Base-by-base conservation (phyloP, 2,113 vertebrate genomes). In the Sciurus niger region DNA sequence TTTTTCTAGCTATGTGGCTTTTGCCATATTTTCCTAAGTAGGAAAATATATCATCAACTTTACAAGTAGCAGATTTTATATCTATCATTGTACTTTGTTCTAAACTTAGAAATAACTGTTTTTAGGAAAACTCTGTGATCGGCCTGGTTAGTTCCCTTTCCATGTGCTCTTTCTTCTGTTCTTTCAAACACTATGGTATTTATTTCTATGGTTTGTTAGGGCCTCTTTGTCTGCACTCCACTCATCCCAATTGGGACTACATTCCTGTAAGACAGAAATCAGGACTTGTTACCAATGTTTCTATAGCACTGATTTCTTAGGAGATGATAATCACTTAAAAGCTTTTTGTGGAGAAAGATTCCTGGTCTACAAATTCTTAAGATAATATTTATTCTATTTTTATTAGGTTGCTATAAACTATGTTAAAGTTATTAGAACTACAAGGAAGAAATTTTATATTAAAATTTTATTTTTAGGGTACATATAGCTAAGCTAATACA, bases 211-310 rank as follows among this genome's bases (percentile, higher is more conserved):
- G 30, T 60, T 4, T 74, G 9, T 40, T 37, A 63, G 13, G 73
- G 16, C 22, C 34, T 74, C 0, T 68, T 87, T 18, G 0, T 53
- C 34, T 20, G 14, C 9, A 20, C 4, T n/a, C 22, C 17, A 63
- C 37, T 32, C 18, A 13, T 1, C 4, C 3, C 4, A 0, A 90
- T 30, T 30, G 37, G 13, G 2, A 18, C 0, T 0, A 17, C 2
- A 24, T 76, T 95, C 43, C 28, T 76, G 12, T 51, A 20, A 43
- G 30, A 78, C 14, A 43, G 25, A 55, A 84, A 46, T 46, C 16
- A n/a, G 12, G 7, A 74, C 22, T 84, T 60, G 24, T 88, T 48
- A 51, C 20, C 32, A 78, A 5, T 67, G 3, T 63, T 77, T 76
- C 48, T 58, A 4, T 30, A 68, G 6, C 67, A 84, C 12, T 8